Conservation (phyloP, 1,140 invertebrate species). For the Stegodyphus mimosarum region DNA sequence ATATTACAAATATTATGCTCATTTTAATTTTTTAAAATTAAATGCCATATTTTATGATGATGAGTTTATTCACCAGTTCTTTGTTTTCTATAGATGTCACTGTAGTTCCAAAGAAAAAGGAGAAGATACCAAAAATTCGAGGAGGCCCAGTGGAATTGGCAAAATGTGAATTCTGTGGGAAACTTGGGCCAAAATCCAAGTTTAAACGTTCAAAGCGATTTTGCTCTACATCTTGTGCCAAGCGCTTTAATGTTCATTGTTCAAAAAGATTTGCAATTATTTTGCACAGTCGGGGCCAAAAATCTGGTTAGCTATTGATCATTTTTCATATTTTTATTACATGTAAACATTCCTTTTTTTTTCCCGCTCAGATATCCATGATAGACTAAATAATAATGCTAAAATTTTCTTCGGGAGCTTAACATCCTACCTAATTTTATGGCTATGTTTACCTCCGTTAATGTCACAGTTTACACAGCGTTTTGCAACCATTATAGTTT, state of each 20-base stretch:
- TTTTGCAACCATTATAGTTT: too few relatives aligned
- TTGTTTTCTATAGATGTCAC: constrained; percentile 34
- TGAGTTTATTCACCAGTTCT: neutral
- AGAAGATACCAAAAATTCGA: constrained; percentile 64
- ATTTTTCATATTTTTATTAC: neutral
- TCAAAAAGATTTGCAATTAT: constrained; percentile 68
- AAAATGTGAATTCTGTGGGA: constrained; percentile 85
- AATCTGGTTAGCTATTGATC: constrained; percentile 11
- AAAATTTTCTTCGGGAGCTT: too few relatives aligned
- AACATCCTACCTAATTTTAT: too few relatives aligned
- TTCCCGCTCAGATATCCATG: neutral
- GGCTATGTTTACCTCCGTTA: too few relatives aligned
- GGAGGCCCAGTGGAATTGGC: constrained; percentile 70
- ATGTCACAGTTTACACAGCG: too few relatives aligned
- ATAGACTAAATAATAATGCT: neutral
- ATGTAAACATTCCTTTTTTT: neutral
- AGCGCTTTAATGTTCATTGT: constrained; percentile 73
- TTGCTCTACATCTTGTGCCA: constrained; percentile 81
- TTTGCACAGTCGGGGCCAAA: constrained; percentile 53
- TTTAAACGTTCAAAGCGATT: constrained; percentile 82
- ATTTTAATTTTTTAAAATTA: too few relatives aligned
- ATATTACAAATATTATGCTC: too few relatives aligned
- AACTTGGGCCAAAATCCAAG: constrained; percentile 77
- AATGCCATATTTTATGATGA: too few relatives aligned
- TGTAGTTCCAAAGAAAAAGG: constrained; percentile 70